phyloP scores from a whole-genome alignment of 2,797 vertebrate species.

The Hyperoplus immaculatus region DNA sequence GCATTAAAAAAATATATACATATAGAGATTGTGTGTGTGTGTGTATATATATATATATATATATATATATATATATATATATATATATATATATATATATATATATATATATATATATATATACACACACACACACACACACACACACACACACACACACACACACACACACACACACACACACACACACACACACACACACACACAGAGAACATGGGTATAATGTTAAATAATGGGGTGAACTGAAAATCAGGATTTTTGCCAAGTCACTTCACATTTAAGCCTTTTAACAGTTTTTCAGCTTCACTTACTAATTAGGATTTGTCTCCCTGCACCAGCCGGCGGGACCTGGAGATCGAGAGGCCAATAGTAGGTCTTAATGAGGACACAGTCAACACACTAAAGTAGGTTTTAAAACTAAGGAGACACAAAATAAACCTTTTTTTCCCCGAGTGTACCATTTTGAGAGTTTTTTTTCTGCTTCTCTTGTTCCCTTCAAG shows the following conservation, averaged over 20 bases:
- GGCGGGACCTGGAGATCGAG: constrained; percentile 94
- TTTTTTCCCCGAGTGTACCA: not conserved
- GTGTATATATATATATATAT: too few species aligned
- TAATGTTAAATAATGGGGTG: not conserved
- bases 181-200: too few species aligned
- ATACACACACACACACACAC: too few species aligned
- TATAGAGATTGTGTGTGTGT: too few species aligned
- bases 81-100: too few species aligned
- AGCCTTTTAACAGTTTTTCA: not conserved
- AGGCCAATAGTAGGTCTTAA: constrained; percentile 91
- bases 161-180: too few species aligned
- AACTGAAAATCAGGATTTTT: not conserved
- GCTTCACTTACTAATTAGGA: not conserved
- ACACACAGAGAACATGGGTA: not conserved
- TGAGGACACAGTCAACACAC: constrained; percentile 90
- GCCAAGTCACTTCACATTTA: not conserved
- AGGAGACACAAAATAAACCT: not conserved
- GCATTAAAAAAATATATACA: not conserved
- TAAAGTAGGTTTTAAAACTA: constrained; percentile 86
- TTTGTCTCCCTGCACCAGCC: constrained; percentile 79
- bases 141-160: too few species aligned
- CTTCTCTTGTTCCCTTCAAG: constrained; percentile 71
- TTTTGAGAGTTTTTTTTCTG: not conserved
- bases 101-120: too few species aligned
- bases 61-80: too few species aligned